Base-by-base conservation (phyloP, 2,113 vertebrate genomes). In the Romanogobio albipinnatus region DNA sequence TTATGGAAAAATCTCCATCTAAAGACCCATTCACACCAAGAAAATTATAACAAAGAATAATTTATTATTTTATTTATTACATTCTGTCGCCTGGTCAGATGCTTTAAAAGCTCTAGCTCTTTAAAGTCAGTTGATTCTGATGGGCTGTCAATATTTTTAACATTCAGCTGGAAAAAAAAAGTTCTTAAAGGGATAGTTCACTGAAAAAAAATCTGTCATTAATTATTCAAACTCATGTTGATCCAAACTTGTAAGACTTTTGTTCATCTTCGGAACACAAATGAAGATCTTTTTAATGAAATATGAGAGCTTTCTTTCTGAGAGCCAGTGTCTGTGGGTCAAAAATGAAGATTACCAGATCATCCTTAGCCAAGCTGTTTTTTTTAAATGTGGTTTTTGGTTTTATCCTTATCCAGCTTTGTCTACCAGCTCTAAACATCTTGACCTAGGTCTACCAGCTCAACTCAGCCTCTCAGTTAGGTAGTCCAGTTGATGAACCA, bases 1-100 rank as follows among this genome's bases (percentile, higher is more conserved):
- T 75, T 24, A 43, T 75, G 56, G 24, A 36, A 93, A 91, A 92
- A 91, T 87, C 71, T 70, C 33, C 82, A 88, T 85, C 84, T 39
- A 49, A 66, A 47, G 87, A 68, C 85, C 86, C 84, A 0, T 74
- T 49, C 5, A 74, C 39, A 74, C 0, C 19, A 43, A 5, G 8
- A 43, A 9, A 74, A 47, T 10, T 74, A 15, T 74, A 0, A 24
- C 9, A 45, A 45, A 43, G 1, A 11, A 43, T 71, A 1, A 51
- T 51, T 51, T 51, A 1, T 51, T 49, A 47, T 49, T 13, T 49
- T 13, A 59, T 19, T n/a, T 70, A 22, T 70, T 70, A 39, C 39
- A 1, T 61, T 24, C 9, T n/a, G 22, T 11, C n/a, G 3, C 1
- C 58, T 24, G 9, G 3, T 5, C 58, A n/a, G 58, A n/a, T 3